Percentiles rank a stretch among this genome's conserved stretches.
These are phyloP conservation scores for Gadopsis bispinosus DNA, from an alignment of 2,797 vertebrate genomes.

Conservation along the genomic window DNA sequence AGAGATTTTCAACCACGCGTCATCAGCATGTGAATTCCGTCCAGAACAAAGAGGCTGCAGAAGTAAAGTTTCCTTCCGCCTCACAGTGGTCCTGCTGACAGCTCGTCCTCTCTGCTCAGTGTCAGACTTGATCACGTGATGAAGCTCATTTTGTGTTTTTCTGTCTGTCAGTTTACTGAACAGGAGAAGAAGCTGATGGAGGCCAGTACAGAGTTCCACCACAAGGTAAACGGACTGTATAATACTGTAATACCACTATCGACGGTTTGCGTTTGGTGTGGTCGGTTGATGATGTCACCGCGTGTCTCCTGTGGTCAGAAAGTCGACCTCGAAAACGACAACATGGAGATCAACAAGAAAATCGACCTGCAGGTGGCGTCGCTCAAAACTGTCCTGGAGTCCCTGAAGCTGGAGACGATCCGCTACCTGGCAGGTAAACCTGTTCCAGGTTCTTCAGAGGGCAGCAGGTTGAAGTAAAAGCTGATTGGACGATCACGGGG, in stretches of 20 bases:
- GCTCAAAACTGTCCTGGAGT: slow-evolving; percentile 95
- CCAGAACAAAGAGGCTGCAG: too few species aligned
- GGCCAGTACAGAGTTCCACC: slow-evolving; percentile 91
- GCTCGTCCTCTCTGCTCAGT: too few species aligned
- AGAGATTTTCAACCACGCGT: too few species aligned
- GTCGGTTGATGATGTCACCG: slow-evolving; percentile 4
- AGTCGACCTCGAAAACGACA: slow-evolving; percentile 87
- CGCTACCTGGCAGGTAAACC: slow-evolving; percentile 89
- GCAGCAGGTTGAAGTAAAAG: too few species aligned
- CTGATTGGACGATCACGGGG: background rate
- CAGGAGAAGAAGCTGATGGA: slow-evolving; percentile 96
- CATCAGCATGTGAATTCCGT: background rate
- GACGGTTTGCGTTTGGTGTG: background rate
- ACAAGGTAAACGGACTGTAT: slow-evolving; percentile 82
- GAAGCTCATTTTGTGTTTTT: background rate
- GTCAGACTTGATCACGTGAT: too few species aligned
- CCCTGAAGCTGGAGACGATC: slow-evolving; percentile 93
- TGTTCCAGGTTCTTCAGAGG: too few species aligned
- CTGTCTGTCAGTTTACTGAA: slow-evolving; percentile 90
- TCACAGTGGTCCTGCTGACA: too few species aligned
- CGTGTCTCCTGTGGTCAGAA: slow-evolving; percentile 80
- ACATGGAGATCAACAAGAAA: slow-evolving; percentile 93
- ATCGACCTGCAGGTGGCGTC: slow-evolving; percentile 96
- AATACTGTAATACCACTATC: background rate
- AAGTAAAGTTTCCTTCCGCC: too few species aligned